These are phyloP conservation scores for Agonum fuliginosum DNA, from an alignment of 2,888 invertebrate genomes.

Conservation along the genomic window DNA sequence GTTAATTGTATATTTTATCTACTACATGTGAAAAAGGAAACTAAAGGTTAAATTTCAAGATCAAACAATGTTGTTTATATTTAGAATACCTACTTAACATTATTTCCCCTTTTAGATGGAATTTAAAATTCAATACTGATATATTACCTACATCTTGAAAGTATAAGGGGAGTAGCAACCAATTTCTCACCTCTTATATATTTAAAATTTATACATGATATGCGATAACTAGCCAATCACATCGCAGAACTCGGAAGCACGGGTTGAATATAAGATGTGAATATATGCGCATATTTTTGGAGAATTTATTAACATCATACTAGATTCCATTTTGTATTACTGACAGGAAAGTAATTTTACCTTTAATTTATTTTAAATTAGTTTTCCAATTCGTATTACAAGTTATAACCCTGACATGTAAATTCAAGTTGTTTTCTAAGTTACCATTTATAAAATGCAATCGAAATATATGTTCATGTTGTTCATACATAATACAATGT, in stretches of 20 bases:
- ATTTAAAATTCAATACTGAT: background rate
- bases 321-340: background rate
- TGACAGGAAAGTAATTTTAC: background rate
- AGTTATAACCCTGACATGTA: background rate
- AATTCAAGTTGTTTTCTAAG: background rate
- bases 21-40: no score
- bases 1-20: no score
- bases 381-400: background rate
- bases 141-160: background rate
- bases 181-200: background rate
- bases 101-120: background rate
- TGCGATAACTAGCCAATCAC: background rate
- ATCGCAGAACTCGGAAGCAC: background rate
- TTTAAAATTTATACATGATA: conserved; percentile 18
- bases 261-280: conserved; percentile 1
- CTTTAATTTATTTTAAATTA: conserved; percentile 1
- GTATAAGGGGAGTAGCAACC: no score
- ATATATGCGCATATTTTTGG: conserved; percentile 6
- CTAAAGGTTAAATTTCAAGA: background rate
- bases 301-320: background rate
- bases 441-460: background rate
- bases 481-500: background rate
- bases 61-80: background rate
- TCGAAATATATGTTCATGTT: background rate
- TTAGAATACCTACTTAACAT: background rate